Evolutionary conservation across 2,797 vertebrate genomes (phyloP).

Genomic region (Ispidina picta): DNA sequence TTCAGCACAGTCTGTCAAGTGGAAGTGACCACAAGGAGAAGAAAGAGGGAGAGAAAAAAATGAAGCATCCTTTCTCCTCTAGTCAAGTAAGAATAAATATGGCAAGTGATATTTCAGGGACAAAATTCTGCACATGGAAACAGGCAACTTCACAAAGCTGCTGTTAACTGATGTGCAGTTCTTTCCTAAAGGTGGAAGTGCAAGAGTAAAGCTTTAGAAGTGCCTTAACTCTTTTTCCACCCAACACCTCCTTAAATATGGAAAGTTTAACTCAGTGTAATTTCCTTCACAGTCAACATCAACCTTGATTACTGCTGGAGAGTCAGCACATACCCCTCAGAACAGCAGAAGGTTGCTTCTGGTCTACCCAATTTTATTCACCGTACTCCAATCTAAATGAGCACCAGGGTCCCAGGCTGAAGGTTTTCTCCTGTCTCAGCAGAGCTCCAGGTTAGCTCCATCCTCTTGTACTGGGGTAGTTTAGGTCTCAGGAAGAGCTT

Average conservation of each 20-base stretch:
- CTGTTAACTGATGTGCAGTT: background rate
- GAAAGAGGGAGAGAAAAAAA: background rate
- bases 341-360: background rate
- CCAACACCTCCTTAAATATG: background rate
- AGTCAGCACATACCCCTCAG: background rate
- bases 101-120: background rate
- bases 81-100: background rate
- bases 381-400: background rate
- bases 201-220: background rate
- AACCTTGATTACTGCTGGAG: background rate
- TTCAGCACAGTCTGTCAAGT: background rate
- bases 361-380: background rate
- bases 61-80: background rate
- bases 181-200: background rate
- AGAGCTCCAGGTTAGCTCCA: background rate
- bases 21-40: background rate
- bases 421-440: background rate
- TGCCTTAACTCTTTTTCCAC: background rate
- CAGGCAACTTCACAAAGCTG: background rate
- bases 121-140: background rate
- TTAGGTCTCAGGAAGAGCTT: background rate
- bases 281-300: background rate
- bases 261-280: background rate
- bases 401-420: background rate
- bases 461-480: background rate